Conservation (phyloP, 2,888 invertebrate genomes). For the Plagodis pulveraria region DNA sequence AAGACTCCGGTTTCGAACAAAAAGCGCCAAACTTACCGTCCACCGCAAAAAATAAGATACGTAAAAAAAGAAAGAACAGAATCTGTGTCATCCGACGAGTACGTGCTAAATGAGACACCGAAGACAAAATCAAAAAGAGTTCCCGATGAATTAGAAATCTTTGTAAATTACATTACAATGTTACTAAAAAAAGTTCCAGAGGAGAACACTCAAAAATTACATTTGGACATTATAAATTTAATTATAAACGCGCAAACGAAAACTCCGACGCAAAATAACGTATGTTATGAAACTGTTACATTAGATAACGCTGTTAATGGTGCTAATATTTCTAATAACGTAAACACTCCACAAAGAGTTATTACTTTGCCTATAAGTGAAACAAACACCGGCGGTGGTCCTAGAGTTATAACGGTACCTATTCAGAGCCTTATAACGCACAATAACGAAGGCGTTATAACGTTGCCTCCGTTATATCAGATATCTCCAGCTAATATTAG, state of each 20-base stretch:
- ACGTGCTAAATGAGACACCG: background rate
- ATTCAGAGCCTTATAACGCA: conserved; percentile 1
- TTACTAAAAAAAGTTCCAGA: conserved; percentile 56
- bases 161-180: conserved; percentile 57
- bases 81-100: conserved; percentile 17
- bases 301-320: background rate
- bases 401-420: conserved; percentile 7
- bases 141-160: conserved; percentile 52
- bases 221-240: conserved; percentile 62
- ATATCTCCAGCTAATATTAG: background rate
- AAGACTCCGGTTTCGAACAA: background rate
- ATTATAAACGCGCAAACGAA: conserved; percentile 50
- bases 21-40: background rate
- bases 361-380: background rate
- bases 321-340: background rate
- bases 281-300: conserved; percentile 3
- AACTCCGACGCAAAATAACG: background rate
- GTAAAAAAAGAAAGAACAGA: conserved; percentile 2
- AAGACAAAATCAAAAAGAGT: conserved; percentile 19
- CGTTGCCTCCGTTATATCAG: background rate
- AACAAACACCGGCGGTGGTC: background rate
- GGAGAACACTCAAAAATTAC: conserved; percentile 51
- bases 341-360: background rate
- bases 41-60: background rate
- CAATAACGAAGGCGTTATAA: background rate